Evolutionary conservation across 2,113 vertebrate species (phyloP), one percentile per base, ranked within the genome.

Genomic region (Micromys minutus): DNA sequence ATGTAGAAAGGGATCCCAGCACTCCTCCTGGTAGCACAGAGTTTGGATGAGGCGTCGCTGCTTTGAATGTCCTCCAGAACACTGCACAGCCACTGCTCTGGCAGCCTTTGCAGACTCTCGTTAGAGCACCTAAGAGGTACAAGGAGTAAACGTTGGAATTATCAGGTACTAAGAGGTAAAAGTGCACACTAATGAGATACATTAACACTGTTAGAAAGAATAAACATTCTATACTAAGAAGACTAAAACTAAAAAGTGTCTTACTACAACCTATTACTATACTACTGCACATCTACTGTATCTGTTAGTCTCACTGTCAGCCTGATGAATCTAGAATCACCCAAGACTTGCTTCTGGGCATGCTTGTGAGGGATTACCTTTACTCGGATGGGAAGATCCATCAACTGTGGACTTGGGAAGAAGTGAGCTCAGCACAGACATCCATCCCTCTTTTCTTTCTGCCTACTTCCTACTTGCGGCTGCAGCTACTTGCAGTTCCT

Each of bases 1-100:
- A 99, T 98, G 94, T 99, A 99, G 98, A 99, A 99, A 3, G 99
- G 99, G 96, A 99, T 99, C 42, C 99, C 99, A 12, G 99, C 99
- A 84, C 99, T 99, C 91, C 99, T 99, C 42, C 99, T 98, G 0
- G 99, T 99, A 89, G 99, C 99, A 95, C 99, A 99, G 15, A 99
- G 98, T 26, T 99, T 99, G 50, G 99, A 99, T 0, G 99, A 98
- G 39, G 99, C 99, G 98, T 99, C 98, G 45, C 99, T 99, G 96
- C 98, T 98, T 96, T 99, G 99, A 89, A 99, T 99, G 98, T 99
- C 99, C 96, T 99, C 98, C 63, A 99, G 98, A 84, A 99, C 99
- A 96, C 98, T 98, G 67, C 97, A 97, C 72, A 99, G 97, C 99
- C 99, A 99, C 91, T 97, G 98, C 83, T 99, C 97, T 0, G 99